Evolutionary conservation across 2,113 vertebrate species (phyloP).

Genomic region (Varanus komodoensis): DNA sequence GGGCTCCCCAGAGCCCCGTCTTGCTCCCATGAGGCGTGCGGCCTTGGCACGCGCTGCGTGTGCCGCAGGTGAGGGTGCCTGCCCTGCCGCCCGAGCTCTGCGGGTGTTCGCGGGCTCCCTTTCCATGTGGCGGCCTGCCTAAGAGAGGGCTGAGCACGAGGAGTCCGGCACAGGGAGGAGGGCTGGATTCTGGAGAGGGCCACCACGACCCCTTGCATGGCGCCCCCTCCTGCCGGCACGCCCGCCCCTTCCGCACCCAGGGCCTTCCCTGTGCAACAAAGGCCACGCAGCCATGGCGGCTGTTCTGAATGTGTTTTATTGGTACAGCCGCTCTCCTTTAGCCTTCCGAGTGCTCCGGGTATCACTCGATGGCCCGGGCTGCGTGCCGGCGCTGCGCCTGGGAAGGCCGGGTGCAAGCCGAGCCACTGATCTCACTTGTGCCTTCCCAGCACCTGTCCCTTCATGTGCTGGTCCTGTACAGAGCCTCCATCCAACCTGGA

Average conservation of each 20-base stretch:
- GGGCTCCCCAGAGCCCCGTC: too few relatives aligned
- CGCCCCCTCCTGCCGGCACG: background rate
- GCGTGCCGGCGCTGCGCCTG: background rate
- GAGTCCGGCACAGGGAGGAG: too few relatives aligned
- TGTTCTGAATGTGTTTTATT: constrained; percentile 61
- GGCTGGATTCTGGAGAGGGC: too few relatives aligned
- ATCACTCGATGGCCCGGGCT: background rate
- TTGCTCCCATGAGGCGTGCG: too few relatives aligned
- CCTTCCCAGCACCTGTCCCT: constrained; percentile 44
- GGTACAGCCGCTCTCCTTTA: constrained; percentile 35
- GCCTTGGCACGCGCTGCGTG: too few relatives aligned
- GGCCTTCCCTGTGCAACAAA: background rate
- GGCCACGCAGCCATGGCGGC: background rate
- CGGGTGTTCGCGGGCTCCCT: too few relatives aligned
- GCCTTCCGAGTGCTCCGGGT: constrained; percentile 42
- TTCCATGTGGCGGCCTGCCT: too few relatives aligned
- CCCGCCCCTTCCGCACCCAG: too few relatives aligned
- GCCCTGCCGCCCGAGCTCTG: too few relatives aligned
- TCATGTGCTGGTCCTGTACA: constrained; percentile 6
- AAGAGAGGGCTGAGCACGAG: too few relatives aligned
- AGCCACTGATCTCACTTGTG: background rate
- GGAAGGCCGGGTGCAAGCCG: background rate
- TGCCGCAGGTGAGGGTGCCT: too few relatives aligned
- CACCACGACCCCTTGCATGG: too few relatives aligned
- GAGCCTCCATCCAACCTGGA: constrained; percentile 46